Evolutionary conservation across 1,140 invertebrate genomes (phyloP).

Genomic region (Lepidostoma basale): DNA sequence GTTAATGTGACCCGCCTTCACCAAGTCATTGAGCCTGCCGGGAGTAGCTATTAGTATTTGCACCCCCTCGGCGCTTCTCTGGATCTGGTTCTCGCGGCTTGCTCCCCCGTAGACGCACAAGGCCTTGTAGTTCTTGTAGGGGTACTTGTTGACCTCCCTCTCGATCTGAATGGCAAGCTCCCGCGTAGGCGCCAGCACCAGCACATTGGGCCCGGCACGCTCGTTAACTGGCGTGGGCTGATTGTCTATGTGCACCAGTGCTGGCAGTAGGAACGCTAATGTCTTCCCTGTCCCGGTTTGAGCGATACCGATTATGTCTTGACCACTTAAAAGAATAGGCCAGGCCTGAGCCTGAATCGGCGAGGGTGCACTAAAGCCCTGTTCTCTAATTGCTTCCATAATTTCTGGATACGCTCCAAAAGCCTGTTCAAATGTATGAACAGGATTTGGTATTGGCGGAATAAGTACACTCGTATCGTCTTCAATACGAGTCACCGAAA

Average conservation of each 20-base stretch:
- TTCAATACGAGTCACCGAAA: conserved; percentile 66
- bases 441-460: conserved; percentile 78
- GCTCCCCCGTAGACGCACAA: conserved; percentile 90
- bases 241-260: conserved; percentile 85
- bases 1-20: conserved; percentile 68
- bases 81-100: conserved; percentile 76
- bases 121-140: conserved; percentile 81
- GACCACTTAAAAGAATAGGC: conserved; percentile 84
- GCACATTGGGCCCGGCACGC: conserved; percentile 79
- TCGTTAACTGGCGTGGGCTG: conserved; percentile 73
- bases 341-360: conserved; percentile 92
- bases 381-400: conserved; percentile 78
- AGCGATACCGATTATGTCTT: conserved; percentile 91
- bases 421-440: conserved; percentile 83
- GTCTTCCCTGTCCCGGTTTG: conserved; percentile 93
- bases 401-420: conserved; percentile 85
- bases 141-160: conserved; percentile 85
- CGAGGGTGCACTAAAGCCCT: conserved; percentile 82
- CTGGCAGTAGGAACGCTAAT: conserved; percentile 88
- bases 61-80: conserved; percentile 71
- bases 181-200: conserved; percentile 88
- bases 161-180: conserved; percentile 92
- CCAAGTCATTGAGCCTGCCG: conserved; percentile 85
- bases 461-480: conserved; percentile 53
- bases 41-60: conserved; percentile 91